Evolutionary conservation across 2,113 vertebrate species (phyloP), one percentile per base, ranked within the genome.

Genomic region (Noctilio leporinus): DNA sequence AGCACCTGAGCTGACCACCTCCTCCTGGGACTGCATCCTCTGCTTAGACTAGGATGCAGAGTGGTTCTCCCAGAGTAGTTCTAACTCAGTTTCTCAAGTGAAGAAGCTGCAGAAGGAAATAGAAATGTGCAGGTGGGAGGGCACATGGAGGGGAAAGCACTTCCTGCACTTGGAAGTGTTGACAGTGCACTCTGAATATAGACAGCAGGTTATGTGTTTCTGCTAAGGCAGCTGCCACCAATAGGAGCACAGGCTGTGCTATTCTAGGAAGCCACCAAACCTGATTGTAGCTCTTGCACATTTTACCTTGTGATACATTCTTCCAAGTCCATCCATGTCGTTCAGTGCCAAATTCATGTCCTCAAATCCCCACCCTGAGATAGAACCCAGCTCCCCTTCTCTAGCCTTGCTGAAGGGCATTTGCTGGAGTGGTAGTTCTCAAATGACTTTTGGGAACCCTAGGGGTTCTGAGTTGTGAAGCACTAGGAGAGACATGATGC

Each of bases 271-370:
- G 62, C 22, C 14, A 30, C 55, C 57, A 43, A 86, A 96, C 93
- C 80, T 75, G 70, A 24, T 89, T 67, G 22, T 59, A 38, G 33
- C 57, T 81, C 45, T 55, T 92, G 81, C 72, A 90, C 43, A 17
- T 88, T 95, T 96, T 94, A 90, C 57, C 86, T 72, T 94, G 93
- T 96, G 93, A 96, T 84, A n/a, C 73, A 96, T 93, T 96, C 65
- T 90, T 96, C 77, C 49, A 90, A 88, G 95, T 51, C 40, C 75
- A 17, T 85, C 30, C 14, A 22, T 43, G 17, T 69, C 72, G 35
- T 94, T 28, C 47, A 62, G 28, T 10, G 87, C 65, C 72, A 91
- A 77, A 80, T 64, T 77, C 70, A 38, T 77, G n/a, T 80, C 76
- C 59, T 82, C 38, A 33, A 3, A 55, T 33, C 10, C 30, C 49